A percentile compares a stretch with the other conserved stretches of the same genome.
phyloP scores from a whole-genome alignment of 2,888 invertebrate genomes.

The Eudasyphora cyanicolor region DNA sequence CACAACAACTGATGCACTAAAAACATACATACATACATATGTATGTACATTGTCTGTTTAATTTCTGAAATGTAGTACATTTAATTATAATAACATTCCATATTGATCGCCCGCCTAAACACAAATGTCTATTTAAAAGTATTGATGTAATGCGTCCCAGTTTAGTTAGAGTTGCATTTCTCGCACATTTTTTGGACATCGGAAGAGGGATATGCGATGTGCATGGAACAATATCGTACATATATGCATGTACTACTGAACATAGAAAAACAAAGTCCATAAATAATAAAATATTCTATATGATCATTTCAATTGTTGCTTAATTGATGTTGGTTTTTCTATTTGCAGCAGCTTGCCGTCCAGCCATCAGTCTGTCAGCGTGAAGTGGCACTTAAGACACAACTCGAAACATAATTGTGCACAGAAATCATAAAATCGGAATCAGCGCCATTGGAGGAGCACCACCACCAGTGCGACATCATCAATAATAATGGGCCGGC shows the following conservation, averaged over 20 bases:
- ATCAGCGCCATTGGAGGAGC: too few species aligned
- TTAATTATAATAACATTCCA: not conserved
- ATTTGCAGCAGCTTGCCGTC: slow-evolving; percentile 16
- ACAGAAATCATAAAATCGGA: not conserved
- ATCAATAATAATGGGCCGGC: slow-evolving; percentile 67
- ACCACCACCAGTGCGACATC: not conserved
- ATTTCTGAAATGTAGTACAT: too few species aligned
- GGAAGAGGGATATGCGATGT: too few species aligned
- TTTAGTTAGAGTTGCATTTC: slow-evolving; percentile 13
- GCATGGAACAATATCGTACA: too few species aligned
- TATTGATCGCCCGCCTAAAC: slow-evolving; percentile 33
- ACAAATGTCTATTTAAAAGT: slow-evolving; percentile 47
- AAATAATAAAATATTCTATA: not conserved
- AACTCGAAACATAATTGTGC: slow-evolving; percentile 22
- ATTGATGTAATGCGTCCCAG: slow-evolving; percentile 48
- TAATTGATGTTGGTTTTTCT: slow-evolving; percentile 21
- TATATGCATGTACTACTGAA: slow-evolving; percentile 43
- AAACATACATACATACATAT: not conserved
- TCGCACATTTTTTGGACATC: too few species aligned
- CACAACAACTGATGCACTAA: not conserved
- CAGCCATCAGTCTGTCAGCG: too few species aligned
- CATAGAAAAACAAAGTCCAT: not conserved
- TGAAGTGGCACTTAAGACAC: not conserved
- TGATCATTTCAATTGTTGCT: slow-evolving; percentile 22
- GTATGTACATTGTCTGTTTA: too few species aligned